Conservation (phyloP, 2,797 vertebrate genomes). For the Arrhamphus sclerolepis region DNA sequence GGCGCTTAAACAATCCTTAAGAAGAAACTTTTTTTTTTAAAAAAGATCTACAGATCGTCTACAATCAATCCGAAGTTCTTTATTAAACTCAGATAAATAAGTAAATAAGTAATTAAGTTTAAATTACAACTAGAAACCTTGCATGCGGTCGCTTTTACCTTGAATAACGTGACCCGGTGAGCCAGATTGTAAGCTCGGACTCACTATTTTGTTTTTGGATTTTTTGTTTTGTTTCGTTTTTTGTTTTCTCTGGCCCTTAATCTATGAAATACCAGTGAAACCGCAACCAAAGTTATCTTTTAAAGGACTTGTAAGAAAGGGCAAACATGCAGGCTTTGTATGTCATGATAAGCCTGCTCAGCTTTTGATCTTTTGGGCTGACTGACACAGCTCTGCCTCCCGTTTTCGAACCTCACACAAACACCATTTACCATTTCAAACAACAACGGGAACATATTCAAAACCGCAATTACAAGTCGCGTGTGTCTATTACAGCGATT, state of each 20-base stretch:
- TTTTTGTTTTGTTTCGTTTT: no score
- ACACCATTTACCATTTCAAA: conserved; percentile 37
- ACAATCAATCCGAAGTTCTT: conserved; percentile 13
- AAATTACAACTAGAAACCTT: conserved; percentile 1
- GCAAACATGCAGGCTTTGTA: not conserved
- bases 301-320: not conserved
- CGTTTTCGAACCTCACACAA: conserved; percentile 20
- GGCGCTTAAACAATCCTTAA: not conserved
- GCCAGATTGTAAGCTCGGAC: not conserved
- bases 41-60: not conserved
- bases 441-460: not conserved
- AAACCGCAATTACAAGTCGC: accelerated
- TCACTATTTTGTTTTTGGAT: no score
- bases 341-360: conserved; percentile 20
- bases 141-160: conserved; percentile 25
- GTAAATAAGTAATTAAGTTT: not conserved
- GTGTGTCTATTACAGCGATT: not conserved
- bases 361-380: conserved; percentile 29
- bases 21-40: not conserved
- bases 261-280: conserved; percentile 6
- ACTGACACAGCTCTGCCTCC: conserved; percentile 54
- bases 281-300: not conserved
- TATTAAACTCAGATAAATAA: not conserved
- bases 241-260: not conserved
- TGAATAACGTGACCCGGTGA: conserved; percentile 36